These are phyloP conservation scores for Cyprinodon variegatus DNA, from an alignment of 2,113 vertebrate genomes.

Conservation along the genomic window DNA sequence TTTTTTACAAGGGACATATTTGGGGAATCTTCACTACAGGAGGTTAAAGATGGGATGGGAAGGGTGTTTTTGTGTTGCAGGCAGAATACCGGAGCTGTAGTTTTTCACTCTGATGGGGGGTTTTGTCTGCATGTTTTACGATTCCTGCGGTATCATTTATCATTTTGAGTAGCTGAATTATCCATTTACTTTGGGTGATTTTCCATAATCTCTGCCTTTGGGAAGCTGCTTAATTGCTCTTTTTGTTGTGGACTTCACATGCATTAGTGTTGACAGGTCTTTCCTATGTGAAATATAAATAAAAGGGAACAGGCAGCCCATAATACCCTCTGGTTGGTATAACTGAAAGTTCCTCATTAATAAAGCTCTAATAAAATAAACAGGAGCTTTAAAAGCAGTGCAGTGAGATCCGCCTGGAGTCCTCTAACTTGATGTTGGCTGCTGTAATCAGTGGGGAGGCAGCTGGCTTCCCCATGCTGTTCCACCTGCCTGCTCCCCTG, in stretches of 20 bases:
- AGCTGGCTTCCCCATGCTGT: conserved; percentile 69
- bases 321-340: conserved; percentile 43
- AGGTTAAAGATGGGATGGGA: conserved; percentile 42
- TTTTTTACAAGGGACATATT: conserved; percentile 24
- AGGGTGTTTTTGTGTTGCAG: conserved; percentile 33
- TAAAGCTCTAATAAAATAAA: conserved; percentile 59
- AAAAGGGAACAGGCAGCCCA: conserved; percentile 13
- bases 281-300: conserved; percentile 34
- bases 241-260: conserved; percentile 36
- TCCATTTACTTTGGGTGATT: conserved; percentile 62
- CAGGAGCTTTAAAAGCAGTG: conserved; percentile 32
- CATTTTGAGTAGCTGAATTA: conserved; percentile 38
- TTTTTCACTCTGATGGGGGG: conserved; percentile 51
- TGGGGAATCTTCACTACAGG: conserved; percentile 32
- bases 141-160: conserved; percentile 52
- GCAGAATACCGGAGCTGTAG: conserved; percentile 23
- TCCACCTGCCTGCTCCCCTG: conserved; percentile 74
- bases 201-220: conserved; percentile 59
- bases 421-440: conserved; percentile 50
- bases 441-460: conserved; percentile 72
- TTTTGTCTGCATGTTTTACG: conserved; percentile 49
- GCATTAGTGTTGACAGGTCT: conserved; percentile 12
- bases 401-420: conserved; percentile 34
- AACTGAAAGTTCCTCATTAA: conserved; percentile 46
- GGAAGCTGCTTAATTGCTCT: conserved; percentile 45